These are phyloP conservation scores for Scleropages formosus DNA, from an alignment of 2,797 vertebrate genomes.

Conservation along the genomic window DNA sequence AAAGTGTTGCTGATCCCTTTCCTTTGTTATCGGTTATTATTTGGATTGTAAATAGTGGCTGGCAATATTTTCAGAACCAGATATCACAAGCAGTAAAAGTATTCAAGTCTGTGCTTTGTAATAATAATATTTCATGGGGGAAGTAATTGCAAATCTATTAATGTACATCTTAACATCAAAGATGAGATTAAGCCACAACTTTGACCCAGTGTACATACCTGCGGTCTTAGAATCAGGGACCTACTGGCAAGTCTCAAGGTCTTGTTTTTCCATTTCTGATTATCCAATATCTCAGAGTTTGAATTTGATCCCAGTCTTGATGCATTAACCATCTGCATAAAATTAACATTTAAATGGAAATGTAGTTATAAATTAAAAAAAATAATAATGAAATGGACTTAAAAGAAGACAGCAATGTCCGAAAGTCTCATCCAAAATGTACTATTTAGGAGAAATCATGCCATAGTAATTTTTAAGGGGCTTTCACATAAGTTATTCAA, in stretches of 20 bases:
- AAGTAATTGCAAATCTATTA: neutral
- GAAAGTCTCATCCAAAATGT: neutral
- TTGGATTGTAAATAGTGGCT: conserved; percentile 14
- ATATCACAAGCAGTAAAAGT: conserved; percentile 10
- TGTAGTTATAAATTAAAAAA: conserved; percentile 12
- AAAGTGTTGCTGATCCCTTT: neutral
- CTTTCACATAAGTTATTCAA: neutral
- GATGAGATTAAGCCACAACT: neutral
- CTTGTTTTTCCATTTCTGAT: conserved; percentile 1
- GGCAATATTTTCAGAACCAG: conserved; percentile 6
- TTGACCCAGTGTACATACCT: neutral
- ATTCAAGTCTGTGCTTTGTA: neutral
- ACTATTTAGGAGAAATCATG: neutral
- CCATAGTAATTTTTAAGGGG: conserved; percentile 12
- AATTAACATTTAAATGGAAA: conserved; percentile 27
- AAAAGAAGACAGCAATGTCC: neutral
- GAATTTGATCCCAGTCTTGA: conserved; percentile 24
- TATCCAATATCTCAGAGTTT: conserved; percentile 15
- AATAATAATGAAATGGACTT: neutral
- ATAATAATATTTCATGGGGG: neutral
- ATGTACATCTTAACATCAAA: neutral
- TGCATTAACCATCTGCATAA: conserved; percentile 25
- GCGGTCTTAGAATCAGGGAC: conserved; percentile 12
- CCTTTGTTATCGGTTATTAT: neutral
- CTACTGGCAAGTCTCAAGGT: conserved; percentile 3